Evolutionary conservation across 2,113 vertebrate genomes (phyloP).

Genomic region (Egretta garzetta): DNA sequence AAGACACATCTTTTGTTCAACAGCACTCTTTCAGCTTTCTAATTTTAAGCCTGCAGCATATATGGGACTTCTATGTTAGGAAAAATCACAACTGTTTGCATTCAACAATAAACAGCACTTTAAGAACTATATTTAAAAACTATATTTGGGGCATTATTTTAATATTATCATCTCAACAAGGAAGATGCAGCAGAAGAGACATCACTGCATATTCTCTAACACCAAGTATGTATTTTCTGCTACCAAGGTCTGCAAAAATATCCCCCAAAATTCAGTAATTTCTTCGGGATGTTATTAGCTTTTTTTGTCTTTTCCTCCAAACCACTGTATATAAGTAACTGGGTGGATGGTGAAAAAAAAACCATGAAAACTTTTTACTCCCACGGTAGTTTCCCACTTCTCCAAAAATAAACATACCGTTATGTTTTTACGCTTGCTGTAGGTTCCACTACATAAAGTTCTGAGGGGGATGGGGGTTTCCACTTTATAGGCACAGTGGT

Average conservation of each 20-base stretch:
- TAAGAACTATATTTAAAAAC: background rate
- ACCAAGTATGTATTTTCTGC: background rate
- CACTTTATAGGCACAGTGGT: background rate
- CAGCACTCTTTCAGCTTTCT: background rate
- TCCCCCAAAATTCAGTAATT: background rate
- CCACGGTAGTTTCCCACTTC: constrained; percentile 15
- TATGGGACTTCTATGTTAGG: background rate
- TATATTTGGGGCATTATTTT: background rate
- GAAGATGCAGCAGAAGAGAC: background rate
- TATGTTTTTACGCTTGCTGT: background rate
- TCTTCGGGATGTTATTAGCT: background rate
- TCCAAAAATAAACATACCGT: background rate
- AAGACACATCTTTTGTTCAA: background rate
- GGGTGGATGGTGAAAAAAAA: background rate
- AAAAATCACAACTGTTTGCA: background rate
- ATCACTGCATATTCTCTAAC: background rate
- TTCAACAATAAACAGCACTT: background rate
- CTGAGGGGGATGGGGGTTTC: background rate
- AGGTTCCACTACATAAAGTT: background rate
- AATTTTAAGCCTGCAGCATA: background rate
- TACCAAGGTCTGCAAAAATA: background rate
- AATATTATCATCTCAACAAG: background rate
- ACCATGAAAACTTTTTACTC: background rate
- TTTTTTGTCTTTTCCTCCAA: background rate
- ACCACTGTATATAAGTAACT: background rate